Evolutionary conservation across 2,113 vertebrate genomes (phyloP), one percentile per base, ranked within the genome.

Genomic region (Sprattus sprattus): DNA sequence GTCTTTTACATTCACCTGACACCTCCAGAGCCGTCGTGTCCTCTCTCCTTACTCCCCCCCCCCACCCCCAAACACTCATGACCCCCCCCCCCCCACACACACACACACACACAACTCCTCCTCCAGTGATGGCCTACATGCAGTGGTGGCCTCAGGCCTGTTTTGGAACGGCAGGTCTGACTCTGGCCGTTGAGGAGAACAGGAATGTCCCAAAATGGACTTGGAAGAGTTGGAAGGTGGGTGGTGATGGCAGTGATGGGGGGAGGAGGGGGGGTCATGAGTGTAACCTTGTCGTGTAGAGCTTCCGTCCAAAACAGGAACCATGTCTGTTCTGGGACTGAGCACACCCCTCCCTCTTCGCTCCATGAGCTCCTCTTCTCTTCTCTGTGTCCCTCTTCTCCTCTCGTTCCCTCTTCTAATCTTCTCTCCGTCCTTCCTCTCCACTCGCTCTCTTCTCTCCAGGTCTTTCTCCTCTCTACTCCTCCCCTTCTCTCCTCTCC

Each of bases 221-320:
- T 82, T 87, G 45, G 81, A 86, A 86, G 86, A 85, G 86, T 82
- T 86, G 86, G 82, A 49, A 11, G 47, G 47, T 11, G 47, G 47
- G 0, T 11, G 13, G 47, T 49, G 47, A 49, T 49, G 47, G 47
- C 13, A 11, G 47, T 49, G 47, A 49, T 49, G 47, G 47, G 13
- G 47, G 47, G 1, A 11, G 47, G n/a, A n/a, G n/a, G n/a, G n/a
- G n/a, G n/a, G n/a, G n/a, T n/a, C n/a, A n/a, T n/a, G n/a, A n/a
- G n/a, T n/a, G n/a, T n/a, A 39, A 39, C 39, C 39, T 39, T 39
- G 39, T 39, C 39, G 39, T 39, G 39, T 39, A 2, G 47, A 49
- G 47, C 2, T 49, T 1, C 47, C 47, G 9, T 49, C 47, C 13
- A 49, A 49, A 49, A 49, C 47, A 49, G 47, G 47, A 49, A 11